Base-by-base conservation (phyloP, 2,113 vertebrate species). In the Candoia aspera region DNA sequence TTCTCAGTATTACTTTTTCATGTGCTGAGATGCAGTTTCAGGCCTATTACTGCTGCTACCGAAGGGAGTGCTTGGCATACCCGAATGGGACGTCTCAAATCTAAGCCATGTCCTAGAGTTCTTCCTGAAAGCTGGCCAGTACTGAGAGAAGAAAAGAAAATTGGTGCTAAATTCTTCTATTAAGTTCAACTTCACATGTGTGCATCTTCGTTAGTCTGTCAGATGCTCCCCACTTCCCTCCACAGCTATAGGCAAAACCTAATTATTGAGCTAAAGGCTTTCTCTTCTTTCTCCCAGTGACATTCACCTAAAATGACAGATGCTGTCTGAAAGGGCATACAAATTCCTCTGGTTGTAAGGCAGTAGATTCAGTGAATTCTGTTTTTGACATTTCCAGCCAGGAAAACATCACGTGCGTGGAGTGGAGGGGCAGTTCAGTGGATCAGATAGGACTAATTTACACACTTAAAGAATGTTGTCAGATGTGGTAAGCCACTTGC, bases 111-210 rank as follows among this genome's bases (percentile, higher is more conserved):
- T 55, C 33, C 19, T 87, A 37, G 93, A 91, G 49, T 83, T 94
- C 84, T 93, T 91, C 59, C 37, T 94, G 95, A 96, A 94, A 95
- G 94, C 94, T 95, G 93, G 93, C 53, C 24, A 8, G 46, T 29
- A 12, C 23, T 73, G 85, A 87, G 62, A 90, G 3, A 84, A 55
- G 6, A 3, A n/a, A n/a, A 79, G 84, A 23, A 1, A 19, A 46
- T 68, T 3, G 21, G 64, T 42, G 29, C 6, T 29, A 84, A 17
- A 83, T 23, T 23, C 60, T 21, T 85, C 21, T 54, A 37, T 60
- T 62, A 11, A 64, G 55, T 21, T 54, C 53, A 46, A 46, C 46
- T 86, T 19, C 33, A 84, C 33, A 54, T 49, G 26, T 24, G 33
- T 49, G 29, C 84, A 33, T 29, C 37, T 84, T 88, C 2, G 29